Conservation (phyloP, 2,888 invertebrate species). For the Chydorus sphaericus region DNA sequence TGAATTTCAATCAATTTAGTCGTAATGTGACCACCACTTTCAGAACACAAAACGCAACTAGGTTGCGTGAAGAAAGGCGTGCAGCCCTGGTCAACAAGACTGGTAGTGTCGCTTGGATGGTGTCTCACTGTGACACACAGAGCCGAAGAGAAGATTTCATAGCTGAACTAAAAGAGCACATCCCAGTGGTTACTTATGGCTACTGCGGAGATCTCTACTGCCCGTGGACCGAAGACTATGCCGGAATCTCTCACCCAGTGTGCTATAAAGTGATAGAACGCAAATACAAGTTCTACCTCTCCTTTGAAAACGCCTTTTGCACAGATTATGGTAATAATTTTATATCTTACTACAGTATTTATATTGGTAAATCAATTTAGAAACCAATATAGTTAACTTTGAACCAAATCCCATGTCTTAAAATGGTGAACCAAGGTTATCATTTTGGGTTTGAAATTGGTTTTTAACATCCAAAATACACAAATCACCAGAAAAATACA, state of each 20-base stretch:
- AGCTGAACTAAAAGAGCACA: slow-evolving; percentile 65
- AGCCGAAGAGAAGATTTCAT: slow-evolving; percentile 81
- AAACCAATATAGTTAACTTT: no score
- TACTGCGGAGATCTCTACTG: slow-evolving; percentile 75
- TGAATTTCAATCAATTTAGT: no score
- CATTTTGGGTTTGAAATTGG: no score
- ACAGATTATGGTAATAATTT: slow-evolving; percentile 49
- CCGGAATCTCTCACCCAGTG: no score
- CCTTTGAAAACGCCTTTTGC: slow-evolving; percentile 95
- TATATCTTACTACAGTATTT: background rate
- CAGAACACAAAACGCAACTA: no score
- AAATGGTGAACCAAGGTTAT: no score
- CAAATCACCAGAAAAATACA: no score
- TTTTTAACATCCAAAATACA: no score
- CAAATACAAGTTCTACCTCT: slow-evolving; percentile 91
- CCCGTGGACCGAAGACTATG: slow-evolving; percentile 50
- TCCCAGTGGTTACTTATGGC: slow-evolving; percentile 81
- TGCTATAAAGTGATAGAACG: slow-evolving; percentile 80
- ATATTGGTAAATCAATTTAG: no score
- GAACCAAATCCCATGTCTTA: no score
- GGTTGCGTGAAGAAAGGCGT: no score
- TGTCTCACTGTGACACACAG: slow-evolving; percentile 87
- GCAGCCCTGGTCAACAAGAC: slow-evolving; percentile 87
- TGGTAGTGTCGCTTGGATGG: slow-evolving; percentile 90
- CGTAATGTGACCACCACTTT: no score